Evolutionary conservation across 2,797 vertebrate genomes (phyloP).

Genomic region (Cryptoblepharus egeriae): DNA sequence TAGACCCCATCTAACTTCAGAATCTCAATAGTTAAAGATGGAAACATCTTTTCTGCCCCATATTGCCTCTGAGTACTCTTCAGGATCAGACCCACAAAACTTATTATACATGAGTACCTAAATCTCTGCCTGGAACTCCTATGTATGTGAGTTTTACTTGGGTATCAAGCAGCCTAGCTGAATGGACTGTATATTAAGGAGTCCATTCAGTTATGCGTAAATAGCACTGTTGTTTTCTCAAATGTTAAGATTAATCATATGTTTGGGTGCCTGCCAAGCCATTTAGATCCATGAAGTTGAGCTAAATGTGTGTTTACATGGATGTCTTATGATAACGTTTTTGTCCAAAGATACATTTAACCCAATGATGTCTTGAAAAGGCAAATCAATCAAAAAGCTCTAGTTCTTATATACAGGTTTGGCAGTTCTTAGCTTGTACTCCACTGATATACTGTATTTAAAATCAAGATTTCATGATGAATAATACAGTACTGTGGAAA

Average conservation of each 20-base stretch:
- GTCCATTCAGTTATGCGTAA: slow-evolving; percentile 7
- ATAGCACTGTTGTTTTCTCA: background rate
- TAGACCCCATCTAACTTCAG: background rate
- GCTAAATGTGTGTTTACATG: background rate
- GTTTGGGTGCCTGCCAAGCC: background rate
- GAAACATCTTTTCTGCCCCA: background rate
- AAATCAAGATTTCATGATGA: background rate
- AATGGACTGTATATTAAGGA: background rate
- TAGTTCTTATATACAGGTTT: background rate
- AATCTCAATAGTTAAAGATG: no score
- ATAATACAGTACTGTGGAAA: background rate
- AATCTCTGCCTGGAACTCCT: background rate
- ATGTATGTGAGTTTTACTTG: background rate
- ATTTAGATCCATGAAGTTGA: slow-evolving; percentile 6
- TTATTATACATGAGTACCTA: background rate
- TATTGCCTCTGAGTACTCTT: background rate
- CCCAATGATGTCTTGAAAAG: background rate
- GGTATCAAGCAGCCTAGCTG: no score
- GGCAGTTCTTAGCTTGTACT: background rate
- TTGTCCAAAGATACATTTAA: background rate
- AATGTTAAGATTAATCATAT: background rate
- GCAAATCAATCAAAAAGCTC: background rate
- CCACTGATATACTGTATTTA: background rate
- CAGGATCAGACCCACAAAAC: background rate
- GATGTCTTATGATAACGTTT: background rate